These are phyloP conservation scores for Tenualosa ilisha DNA, from an alignment of 2,797 vertebrate genomes.

Conservation along the genomic window DNA sequence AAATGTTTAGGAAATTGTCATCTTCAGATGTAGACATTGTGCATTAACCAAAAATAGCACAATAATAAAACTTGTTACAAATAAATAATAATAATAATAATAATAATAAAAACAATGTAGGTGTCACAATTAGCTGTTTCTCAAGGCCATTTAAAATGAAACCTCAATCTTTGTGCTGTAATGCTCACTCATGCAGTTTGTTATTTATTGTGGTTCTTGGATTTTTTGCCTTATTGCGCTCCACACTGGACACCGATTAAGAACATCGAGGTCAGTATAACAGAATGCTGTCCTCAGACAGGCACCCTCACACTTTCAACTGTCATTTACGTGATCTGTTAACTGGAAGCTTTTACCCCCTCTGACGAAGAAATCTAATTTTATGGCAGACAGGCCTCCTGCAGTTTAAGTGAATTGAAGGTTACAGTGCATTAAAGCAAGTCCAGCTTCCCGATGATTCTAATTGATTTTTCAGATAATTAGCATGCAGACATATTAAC, in stretches of 20 bases:
- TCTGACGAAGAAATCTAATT: slow-evolving; percentile 46
- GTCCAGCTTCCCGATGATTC: slow-evolving; percentile 56
- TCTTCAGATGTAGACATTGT: not conserved
- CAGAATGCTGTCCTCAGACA: slow-evolving; percentile 39
- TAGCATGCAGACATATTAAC: slow-evolving; percentile 52
- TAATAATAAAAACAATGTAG: not conserved
- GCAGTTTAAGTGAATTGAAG: slow-evolving; percentile 57
- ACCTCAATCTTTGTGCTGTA: not conserved
- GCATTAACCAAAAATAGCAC: not conserved
- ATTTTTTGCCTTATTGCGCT: slow-evolving; percentile 23
- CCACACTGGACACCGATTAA: slow-evolving; percentile 28
- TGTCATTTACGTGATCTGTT: slow-evolving; percentile 53
- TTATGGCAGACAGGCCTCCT: slow-evolving; percentile 54
- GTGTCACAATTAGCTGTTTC: not conserved
- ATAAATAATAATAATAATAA: too few species aligned
- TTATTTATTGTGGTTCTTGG: slow-evolving; percentile 20
- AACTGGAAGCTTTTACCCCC: slow-evolving; percentile 58
- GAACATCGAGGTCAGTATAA: slow-evolving; percentile 26
- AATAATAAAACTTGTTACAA: not conserved
- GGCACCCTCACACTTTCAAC: slow-evolving; percentile 6
- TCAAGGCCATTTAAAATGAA: not conserved
- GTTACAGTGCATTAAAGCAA: slow-evolving; percentile 58
- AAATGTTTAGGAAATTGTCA: not conserved
- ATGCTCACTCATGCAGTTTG: not conserved
- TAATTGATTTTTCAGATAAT: slow-evolving; percentile 64